Evolutionary conservation across 2,797 vertebrate genomes (phyloP).

Genomic region (Alcedo quadribrachys): DNA sequence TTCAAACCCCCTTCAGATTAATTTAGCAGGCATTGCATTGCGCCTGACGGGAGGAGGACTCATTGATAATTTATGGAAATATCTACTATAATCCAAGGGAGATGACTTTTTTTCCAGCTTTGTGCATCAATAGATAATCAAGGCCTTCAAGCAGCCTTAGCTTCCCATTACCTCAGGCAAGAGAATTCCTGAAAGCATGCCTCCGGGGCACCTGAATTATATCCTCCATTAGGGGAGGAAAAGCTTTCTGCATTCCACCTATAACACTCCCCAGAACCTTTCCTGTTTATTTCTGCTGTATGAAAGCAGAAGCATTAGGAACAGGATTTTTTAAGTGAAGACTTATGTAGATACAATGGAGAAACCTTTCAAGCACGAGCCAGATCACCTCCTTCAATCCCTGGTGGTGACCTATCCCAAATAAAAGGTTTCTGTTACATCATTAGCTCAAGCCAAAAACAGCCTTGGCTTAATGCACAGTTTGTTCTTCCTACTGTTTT

Average conservation of each 20-base stretch:
- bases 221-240: conserved; percentile 96
- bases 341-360: conserved; percentile 94
- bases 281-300: conserved; percentile 87
- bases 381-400: conserved; percentile 84
- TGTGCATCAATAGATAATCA: conserved; percentile 99
- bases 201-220: conserved; percentile 99
- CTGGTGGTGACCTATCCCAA: conserved; percentile 84
- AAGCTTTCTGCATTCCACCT: conserved; percentile 93
- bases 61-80: conserved; percentile 99
- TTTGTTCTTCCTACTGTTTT: conserved; percentile 97
- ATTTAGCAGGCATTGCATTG: conserved; percentile 84
- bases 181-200: conserved; percentile 99
- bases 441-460: conserved; percentile 93
- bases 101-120: conserved; percentile 96
- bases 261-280: conserved; percentile 90
- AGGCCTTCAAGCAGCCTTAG: conserved; percentile 97
- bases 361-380: conserved; percentile 86
- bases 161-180: conserved; percentile 99
- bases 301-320: conserved; percentile 86
- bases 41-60: conserved; percentile 87
- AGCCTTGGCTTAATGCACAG: conserved; percentile 90
- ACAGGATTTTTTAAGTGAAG: conserved; percentile 89
- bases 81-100: conserved; percentile 95
- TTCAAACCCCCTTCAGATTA: conserved; percentile 78
- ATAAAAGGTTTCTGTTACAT: conserved; percentile 94